Base-by-base conservation (phyloP, 2,113 vertebrate species). In the Thalassoma bifasciatum region DNA sequence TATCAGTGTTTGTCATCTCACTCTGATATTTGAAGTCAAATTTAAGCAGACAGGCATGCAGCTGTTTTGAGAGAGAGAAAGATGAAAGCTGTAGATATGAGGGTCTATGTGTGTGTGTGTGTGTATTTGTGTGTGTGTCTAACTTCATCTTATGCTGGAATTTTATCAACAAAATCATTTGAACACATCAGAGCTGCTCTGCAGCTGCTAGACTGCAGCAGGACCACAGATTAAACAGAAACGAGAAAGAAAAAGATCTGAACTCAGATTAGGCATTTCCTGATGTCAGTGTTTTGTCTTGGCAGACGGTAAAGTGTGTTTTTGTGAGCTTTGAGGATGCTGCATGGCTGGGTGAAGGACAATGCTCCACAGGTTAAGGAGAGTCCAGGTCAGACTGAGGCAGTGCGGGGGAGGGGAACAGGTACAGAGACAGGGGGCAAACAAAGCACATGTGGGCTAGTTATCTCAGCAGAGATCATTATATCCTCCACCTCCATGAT, bases 251-350 rank as follows among this genome's bases (percentile, higher is more conserved):
- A 1, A 8, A 4, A 22, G 46, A 10, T 54, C 49, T 2, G 6
- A 11, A 16, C 10, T 23, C 16, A 67, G 84, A 71, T 82, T 46
- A 53, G 37, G 22, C 22, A 30, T 30, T 8, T 61, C 13, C 40
- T 13, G 12, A 64, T 37, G 30, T 46, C 8, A n/a, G 0, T 81
- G 85, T 88, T 88, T 81, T 66, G 84, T 86, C 84, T 86, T 6
- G 58, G 63, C 71, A 66, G 69, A 70, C 62, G 73, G 74, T 70
- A 67, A 75, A 80, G 67, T 16, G 22, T 52, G 58, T 70, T 52
- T 70, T 52, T 22, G 30, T 7, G 64, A 47, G 66, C 63, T 86
- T 60, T 59, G 62, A 44, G 50, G 74, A 71, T 47, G 40, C 49
- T 40, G 16, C 17, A 0, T 19, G 69, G 76, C 66, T 74, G 42